Percentiles rank a stretch among this genome's conserved stretches.
These are phyloP conservation scores for Pteromalus puparum DNA, from an alignment of 1,140 invertebrate genomes.

Conservation along the genomic window DNA sequence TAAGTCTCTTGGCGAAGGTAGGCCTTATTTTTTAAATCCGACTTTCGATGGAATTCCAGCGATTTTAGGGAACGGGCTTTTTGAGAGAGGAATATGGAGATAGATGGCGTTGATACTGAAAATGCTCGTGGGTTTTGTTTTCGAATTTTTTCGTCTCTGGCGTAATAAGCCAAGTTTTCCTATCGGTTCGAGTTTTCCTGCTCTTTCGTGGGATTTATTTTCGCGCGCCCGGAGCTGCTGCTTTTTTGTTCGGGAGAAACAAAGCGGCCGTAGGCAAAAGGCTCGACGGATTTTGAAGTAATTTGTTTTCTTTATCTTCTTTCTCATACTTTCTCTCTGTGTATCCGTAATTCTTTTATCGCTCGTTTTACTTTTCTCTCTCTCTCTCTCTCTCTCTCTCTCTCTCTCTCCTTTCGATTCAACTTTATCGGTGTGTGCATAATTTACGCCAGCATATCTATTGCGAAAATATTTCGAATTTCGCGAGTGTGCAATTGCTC, in stretches of 20 bases:
- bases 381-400: too few relatives aligned
- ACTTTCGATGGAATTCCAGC: neutral
- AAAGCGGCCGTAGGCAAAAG: conserved; percentile 1
- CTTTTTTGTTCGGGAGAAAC: conserved; percentile 8
- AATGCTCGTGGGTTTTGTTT: neutral
- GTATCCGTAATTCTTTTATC: conserved; percentile 20
- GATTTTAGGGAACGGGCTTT: neutral
- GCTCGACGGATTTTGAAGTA: conserved; percentile 22
- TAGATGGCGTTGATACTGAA: neutral
- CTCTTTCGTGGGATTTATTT: conserved; percentile 16
- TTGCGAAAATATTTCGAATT: neutral
- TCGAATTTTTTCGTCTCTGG: neutral
- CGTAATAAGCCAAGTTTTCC: neutral
- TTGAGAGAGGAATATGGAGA: too few relatives aligned
- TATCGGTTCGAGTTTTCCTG: neutral
- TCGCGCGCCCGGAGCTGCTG: neutral
- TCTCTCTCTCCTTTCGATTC: neutral
- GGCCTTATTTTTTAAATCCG: neutral
- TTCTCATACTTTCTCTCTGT: neutral
- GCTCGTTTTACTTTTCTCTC: neutral
- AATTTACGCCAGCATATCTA: neutral
- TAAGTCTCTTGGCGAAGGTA: neutral
- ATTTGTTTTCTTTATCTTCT: conserved; percentile 30
- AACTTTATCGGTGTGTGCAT: neutral
- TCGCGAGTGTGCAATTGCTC: too few relatives aligned